Percentiles rank a stretch among this genome's conserved stretches.
Evolutionary conservation across 1,140 invertebrate species (phyloP).

Genomic region (Odontomachus brunneus): DNA sequence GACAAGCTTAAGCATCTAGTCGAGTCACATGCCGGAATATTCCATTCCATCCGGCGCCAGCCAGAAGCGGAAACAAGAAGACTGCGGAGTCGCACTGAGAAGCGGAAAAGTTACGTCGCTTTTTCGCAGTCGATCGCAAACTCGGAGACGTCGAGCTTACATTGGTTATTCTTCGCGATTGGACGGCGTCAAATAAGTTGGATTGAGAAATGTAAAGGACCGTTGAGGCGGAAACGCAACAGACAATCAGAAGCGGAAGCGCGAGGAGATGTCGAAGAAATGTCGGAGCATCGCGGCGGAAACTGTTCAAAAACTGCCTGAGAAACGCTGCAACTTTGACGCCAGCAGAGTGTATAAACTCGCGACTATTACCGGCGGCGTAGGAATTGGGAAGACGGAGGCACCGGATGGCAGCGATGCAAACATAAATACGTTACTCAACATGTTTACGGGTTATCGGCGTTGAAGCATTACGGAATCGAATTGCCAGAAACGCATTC

Average conservation of each 20-base stretch:
- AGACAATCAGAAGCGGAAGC: constrained; percentile 52
- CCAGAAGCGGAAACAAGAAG: constrained; percentile 10
- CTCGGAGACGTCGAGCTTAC: constrained; percentile 13
- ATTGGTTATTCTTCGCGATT: constrained; percentile 52
- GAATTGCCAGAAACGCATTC: constrained; percentile 12
- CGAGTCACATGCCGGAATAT: constrained; percentile 10
- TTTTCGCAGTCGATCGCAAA: constrained; percentile 27
- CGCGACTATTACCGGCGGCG: constrained; percentile 42
- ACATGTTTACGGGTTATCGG: constrained; percentile 30
- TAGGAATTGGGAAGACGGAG: constrained; percentile 13
- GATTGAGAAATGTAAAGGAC: constrained; percentile 50
- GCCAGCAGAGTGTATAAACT: constrained; percentile 53
- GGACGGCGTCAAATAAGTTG: constrained; percentile 52
- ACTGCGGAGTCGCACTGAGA: constrained; percentile 10
- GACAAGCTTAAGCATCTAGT: constrained; percentile 10
- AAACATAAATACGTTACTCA: constrained; percentile 40
- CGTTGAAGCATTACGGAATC: constrained; percentile 15
- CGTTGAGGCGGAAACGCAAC: constrained; percentile 40
- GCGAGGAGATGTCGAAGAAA: constrained; percentile 41
- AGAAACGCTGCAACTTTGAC: constrained; percentile 51
- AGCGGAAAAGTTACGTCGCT: constrained; percentile 48
- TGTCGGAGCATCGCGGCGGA: constrained; percentile 37
- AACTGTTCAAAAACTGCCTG: constrained; percentile 37
- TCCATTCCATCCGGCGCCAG: background rate
- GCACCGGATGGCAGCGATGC: constrained; percentile 21